These are phyloP conservation scores for Papilio glaucus DNA, from an alignment of 1,140 invertebrate genomes.

Conservation along the genomic window DNA sequence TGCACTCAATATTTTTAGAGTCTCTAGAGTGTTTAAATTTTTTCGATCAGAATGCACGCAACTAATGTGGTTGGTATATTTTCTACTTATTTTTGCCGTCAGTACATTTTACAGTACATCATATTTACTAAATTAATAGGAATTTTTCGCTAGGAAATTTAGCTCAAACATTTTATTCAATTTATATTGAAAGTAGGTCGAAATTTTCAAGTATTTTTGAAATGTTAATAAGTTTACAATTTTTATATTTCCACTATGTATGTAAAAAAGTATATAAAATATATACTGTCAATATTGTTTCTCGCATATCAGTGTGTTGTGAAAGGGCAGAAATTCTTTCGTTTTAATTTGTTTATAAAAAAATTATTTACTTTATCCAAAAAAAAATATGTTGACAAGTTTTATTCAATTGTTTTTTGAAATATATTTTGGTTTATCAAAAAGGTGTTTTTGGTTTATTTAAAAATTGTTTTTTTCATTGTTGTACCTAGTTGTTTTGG, in stretches of 20 bases:
- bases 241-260: background rate
- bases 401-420: background rate
- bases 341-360: background rate
- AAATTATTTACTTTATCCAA: background rate
- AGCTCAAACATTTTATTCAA: constrained; percentile 20
- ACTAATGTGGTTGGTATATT: constrained; percentile 8
- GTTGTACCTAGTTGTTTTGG: background rate
- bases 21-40: background rate
- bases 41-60: constrained; percentile 25
- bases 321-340: background rate
- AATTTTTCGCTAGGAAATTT: constrained; percentile 11
- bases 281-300: background rate
- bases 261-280: background rate
- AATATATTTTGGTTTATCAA: constrained; percentile 1
- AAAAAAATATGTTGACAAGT: constrained; percentile 7
- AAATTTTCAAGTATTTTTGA: constrained; percentile 23
- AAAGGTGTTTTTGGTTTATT: constrained; percentile 10
- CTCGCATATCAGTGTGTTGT: constrained; percentile 36
- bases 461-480: background rate
- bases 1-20: constrained; percentile 34
- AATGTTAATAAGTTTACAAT: constrained; percentile 21
- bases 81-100: constrained; percentile 27
- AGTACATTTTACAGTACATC: constrained; percentile 7
- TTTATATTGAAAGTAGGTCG: background rate
- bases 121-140: constrained; percentile 9